Evolutionary conservation across 92 coral and sea anemone species (phyloP).

Genomic region (Epizoanthus illoricatus): DNA sequence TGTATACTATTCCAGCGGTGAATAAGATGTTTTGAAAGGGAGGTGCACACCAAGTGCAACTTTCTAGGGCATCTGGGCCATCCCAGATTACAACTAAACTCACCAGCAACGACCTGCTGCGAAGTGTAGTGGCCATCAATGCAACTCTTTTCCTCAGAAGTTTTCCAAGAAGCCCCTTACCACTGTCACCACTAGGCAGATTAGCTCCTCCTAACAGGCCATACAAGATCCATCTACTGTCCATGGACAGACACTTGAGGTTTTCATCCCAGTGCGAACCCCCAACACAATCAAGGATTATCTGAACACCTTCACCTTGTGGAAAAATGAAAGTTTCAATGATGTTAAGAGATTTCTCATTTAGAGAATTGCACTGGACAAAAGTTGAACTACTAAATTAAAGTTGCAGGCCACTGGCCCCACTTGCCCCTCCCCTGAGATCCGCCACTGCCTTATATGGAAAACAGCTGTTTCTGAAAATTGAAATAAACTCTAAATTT

Average conservation of each 20-base stretch:
- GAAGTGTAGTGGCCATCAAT: constrained; percentile 79
- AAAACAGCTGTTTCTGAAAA: too few relatives aligned
- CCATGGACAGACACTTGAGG: constrained; percentile 73
- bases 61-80: too few relatives aligned
- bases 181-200: constrained; percentile 47
- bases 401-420: too few relatives aligned
- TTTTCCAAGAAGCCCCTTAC: constrained; percentile 63
- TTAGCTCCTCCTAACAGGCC: constrained; percentile 80
- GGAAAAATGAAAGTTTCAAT: not conserved
- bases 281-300: constrained; percentile 90
- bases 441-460: too few relatives aligned
- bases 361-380: not conserved
- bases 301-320: constrained; percentile 75
- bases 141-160: constrained; percentile 68
- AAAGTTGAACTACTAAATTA: too few relatives aligned
- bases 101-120: constrained; percentile 84
- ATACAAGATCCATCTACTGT: constrained; percentile 90
- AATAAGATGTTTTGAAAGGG: too few relatives aligned
- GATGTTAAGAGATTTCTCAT: not conserved
- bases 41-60: too few relatives aligned
- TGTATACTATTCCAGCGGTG: too few relatives aligned
- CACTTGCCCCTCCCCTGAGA: too few relatives aligned
- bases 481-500: too few relatives aligned
- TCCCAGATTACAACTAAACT: constrained; percentile 13
- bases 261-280: constrained; percentile 92